These are phyloP conservation scores for Physella acuta DNA, from an alignment of 1,140 invertebrate genomes.

Conservation along the genomic window DNA sequence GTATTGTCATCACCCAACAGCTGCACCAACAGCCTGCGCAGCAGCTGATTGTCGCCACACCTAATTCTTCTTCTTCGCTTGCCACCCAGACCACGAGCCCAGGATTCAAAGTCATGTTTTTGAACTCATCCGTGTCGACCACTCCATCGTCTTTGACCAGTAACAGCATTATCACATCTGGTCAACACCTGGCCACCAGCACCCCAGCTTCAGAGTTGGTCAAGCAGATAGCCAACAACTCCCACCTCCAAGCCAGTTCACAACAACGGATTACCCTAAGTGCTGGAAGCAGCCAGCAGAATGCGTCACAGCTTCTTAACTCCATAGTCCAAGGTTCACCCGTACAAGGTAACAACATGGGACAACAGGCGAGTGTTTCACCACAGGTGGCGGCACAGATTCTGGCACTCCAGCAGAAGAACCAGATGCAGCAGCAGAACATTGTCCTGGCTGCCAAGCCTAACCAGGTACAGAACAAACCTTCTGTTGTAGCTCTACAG, in stretches of 20 bases:
- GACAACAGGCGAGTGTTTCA: background rate
- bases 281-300: background rate
- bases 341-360: background rate
- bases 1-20: background rate
- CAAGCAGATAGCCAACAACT: constrained; percentile 14
- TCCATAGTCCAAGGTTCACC: background rate
- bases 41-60: background rate
- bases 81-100: background rate
- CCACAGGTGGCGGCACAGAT: constrained; percentile 15
- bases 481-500: constrained; percentile 8
- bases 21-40: background rate
- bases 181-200: background rate
- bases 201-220: constrained; percentile 23
- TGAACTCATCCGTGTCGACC: background rate
- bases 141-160: background rate
- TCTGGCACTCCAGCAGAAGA: constrained; percentile 12
- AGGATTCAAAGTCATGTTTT: constrained; percentile 10
- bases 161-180: background rate
- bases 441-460: constrained; percentile 2
- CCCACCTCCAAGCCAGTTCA: background rate
- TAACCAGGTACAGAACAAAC: background rate
- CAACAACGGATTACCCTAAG: background rate
- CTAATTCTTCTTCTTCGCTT: background rate
- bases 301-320: background rate
- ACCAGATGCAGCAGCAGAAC: constrained; percentile 7